Base-by-base conservation (phyloP, 1,140 invertebrate species). In the Dolichoris vasculosae region DNA sequence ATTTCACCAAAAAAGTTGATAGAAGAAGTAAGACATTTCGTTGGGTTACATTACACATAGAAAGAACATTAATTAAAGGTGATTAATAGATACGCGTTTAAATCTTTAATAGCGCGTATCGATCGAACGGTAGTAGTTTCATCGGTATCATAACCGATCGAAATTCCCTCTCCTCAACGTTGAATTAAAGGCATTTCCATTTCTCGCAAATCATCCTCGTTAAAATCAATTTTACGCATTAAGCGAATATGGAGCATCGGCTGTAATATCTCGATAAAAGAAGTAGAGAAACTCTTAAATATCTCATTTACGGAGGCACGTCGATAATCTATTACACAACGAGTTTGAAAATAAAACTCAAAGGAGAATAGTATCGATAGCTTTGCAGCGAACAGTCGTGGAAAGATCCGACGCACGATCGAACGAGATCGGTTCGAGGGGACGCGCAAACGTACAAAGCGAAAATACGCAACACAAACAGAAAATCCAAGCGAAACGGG, bases 171-270 rank as follows among this genome's bases (percentile, higher is more conserved):
- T 59, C 17, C 35, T 11, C n/a, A 63, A 46, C 40, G 63, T 32
- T 32, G 51, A 13, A 82, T 73, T 15, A 51, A 75, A 82, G 20
- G 20, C 17, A 51, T 79, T 63, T 40, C 40, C 77, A 40, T 63
- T 79, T 79, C 30, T 26, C 13, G 32, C 48, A 38, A 82, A 55
- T 82, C 32, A 55, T 38, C 26, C 20, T 40, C 26, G n/a, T 73
- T 73, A 51, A 71, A 55, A 32, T 48, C 20, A 35, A 46, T 69
- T 63, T 63, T 48, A 20, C 75, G 32, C 23, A 9, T 23, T 48
- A 48, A 69, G 43, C 69, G 63, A 9, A 51, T 35, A 35, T 67
- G 13, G 32, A 67, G 30, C 11, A 67, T 35, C 4, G 9, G 1
- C 17, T 11, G 30, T 67, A 67, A 67, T 67, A 35, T 23, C 59